Conservation (phyloP, 2,888 invertebrate genomes). For the Torymus auratus region DNA sequence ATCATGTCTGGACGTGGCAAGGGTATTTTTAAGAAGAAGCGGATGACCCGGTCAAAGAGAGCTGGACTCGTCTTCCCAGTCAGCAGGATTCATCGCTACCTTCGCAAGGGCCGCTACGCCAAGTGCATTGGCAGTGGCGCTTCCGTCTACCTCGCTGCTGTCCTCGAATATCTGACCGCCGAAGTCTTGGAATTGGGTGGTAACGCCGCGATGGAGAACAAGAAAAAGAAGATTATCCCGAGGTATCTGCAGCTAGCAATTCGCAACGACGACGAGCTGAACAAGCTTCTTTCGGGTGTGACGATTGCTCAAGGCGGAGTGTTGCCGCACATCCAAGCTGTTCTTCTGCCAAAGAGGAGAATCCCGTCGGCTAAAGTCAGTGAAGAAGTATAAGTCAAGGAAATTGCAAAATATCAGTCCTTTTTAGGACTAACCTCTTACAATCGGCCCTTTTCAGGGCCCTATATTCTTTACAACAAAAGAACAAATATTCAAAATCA, state of each 20-base stretch:
- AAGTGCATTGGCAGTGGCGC: conserved; percentile 70
- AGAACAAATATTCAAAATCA: too few relatives aligned
- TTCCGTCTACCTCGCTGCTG: conserved; percentile 79
- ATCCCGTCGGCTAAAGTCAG: too few relatives aligned
- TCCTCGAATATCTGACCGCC: conserved; percentile 83
- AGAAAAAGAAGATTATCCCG: conserved; percentile 82
- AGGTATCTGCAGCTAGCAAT: conserved; percentile 88
- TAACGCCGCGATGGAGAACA: conserved; percentile 85
- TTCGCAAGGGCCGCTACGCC: too few relatives aligned
- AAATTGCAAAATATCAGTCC: too few relatives aligned
- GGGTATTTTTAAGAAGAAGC: too few relatives aligned
- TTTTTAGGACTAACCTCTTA: not conserved
- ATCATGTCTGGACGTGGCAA: too few relatives aligned
- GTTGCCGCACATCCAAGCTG: conserved; percentile 84
- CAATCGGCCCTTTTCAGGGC: conserved; percentile 27
- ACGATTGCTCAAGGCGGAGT: too few relatives aligned
- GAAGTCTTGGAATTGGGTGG: conserved; percentile 84
- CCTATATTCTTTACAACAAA: not conserved
- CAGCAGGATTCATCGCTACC: too few relatives aligned
- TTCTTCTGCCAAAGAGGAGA: conserved; percentile 85
- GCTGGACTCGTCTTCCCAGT: too few relatives aligned
- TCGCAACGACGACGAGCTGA: conserved; percentile 88
- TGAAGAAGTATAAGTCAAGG: too few relatives aligned
- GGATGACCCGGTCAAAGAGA: too few relatives aligned
- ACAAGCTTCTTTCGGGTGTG: conserved; percentile 86